Evolutionary conservation across 2,888 invertebrate genomes (phyloP).

Genomic region (Mimachlamys varia): DNA sequence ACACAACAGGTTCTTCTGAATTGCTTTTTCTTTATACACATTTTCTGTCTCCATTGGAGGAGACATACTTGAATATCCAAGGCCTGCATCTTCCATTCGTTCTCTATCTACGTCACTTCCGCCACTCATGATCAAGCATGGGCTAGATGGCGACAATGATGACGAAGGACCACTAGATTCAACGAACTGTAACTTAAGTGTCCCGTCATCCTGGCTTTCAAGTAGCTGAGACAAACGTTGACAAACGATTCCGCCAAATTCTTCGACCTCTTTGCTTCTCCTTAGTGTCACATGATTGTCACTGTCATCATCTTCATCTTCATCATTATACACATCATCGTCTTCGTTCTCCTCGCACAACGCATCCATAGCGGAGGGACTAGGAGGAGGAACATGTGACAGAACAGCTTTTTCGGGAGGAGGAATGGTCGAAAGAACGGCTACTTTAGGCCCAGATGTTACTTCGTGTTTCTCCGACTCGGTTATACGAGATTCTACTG

Average conservation of each 20-base stretch:
- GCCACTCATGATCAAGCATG: background rate
- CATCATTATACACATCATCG: constrained; percentile 49
- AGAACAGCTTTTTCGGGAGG: constrained; percentile 44
- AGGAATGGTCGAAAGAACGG: constrained; percentile 38
- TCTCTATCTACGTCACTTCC: constrained; percentile 37
- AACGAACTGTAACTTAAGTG: constrained; percentile 44
- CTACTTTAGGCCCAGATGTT: constrained; percentile 43
- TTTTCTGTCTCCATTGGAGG: background rate
- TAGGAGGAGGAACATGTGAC: constrained; percentile 66
- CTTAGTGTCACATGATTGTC: constrained; percentile 40
- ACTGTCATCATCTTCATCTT: constrained; percentile 34
- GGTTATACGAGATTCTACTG: constrained; percentile 11
- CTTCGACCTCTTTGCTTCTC: constrained; percentile 52
- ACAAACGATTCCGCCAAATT: constrained; percentile 69
- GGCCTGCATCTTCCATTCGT: constrained; percentile 5
- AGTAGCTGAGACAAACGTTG: constrained; percentile 69
- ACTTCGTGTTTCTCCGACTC: constrained; percentile 36
- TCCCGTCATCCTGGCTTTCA: constrained; percentile 54
- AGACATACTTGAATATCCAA: constrained; percentile 3
- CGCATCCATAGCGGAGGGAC: constrained; percentile 64
- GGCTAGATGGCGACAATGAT: background rate
- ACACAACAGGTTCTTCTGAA: background rate
- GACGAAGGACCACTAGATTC: background rate
- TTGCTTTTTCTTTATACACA: background rate
- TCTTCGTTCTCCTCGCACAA: constrained; percentile 57